Percentiles rank a stretch among this genome's conserved stretches.
Conservation (phyloP, 2,888 invertebrate species). For the Lordiphosa andalusiaca region DNA sequence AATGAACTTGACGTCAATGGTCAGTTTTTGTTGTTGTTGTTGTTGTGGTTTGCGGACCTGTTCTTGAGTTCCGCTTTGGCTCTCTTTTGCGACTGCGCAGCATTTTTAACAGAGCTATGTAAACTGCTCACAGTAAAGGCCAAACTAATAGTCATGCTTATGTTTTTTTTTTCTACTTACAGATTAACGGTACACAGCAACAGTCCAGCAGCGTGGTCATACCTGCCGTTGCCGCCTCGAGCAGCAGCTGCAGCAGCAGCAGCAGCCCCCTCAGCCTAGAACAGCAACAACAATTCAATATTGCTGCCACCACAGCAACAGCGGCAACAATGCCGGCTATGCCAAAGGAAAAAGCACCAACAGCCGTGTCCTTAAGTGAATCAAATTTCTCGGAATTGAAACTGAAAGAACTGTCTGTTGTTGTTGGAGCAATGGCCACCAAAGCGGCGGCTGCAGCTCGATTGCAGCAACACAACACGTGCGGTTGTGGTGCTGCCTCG, state of each 20-base stretch:
- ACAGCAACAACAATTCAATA: slow-evolving; percentile 62
- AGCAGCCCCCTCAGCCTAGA: slow-evolving; percentile 23
- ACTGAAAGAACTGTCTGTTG: slow-evolving; percentile 66
- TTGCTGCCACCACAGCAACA: slow-evolving; percentile 34
- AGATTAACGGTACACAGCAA: slow-evolving; percentile 67
- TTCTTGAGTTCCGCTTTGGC: slow-evolving; percentile 42
- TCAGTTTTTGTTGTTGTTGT: slow-evolving; percentile 13
- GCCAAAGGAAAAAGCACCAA: slow-evolving; percentile 80
- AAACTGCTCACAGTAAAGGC: slow-evolving; percentile 3
- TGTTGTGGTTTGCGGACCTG: slow-evolving; percentile 50
- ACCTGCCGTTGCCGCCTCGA: slow-evolving; percentile 38
- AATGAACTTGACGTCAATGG: slow-evolving; percentile 66
- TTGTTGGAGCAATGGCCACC: slow-evolving; percentile 56
- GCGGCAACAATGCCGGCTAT: slow-evolving; percentile 79
- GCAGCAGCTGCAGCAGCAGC: slow-evolving; percentile 57
- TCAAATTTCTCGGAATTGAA: slow-evolving; percentile 76
- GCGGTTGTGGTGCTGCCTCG: slow-evolving; percentile 61
- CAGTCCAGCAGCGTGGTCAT: slow-evolving; percentile 40
- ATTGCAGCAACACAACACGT: slow-evolving; percentile 54
- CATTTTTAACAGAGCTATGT: slow-evolving; percentile 4
- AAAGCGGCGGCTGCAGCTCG: slow-evolving; percentile 46
- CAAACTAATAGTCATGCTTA: neutral
- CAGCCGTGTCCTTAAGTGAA: slow-evolving; percentile 78
- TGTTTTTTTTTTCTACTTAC: slow-evolving; percentile 13
- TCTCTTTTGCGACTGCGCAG: slow-evolving; percentile 47